Evolutionary conservation across 2,113 vertebrate species (phyloP), one percentile per base, ranked within the genome.

Genomic region (Actenoides lindsayi): DNA sequence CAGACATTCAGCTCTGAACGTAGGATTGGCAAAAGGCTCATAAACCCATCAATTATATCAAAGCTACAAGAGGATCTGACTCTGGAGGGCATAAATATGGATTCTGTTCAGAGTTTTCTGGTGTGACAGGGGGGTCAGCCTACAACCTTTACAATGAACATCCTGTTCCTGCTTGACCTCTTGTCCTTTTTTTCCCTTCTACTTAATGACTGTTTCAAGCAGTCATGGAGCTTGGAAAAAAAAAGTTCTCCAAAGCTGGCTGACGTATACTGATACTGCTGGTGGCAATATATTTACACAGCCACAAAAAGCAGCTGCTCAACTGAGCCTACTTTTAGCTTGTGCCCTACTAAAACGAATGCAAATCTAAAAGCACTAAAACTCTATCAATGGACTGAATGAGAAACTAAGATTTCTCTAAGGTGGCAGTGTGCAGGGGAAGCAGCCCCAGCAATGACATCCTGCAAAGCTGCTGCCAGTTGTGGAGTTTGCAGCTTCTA

Each of bases 61-160:
- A 97, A 96, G 78, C 83, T 84, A 90, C 86, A 93, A 95, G 93
- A 83, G 67, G 70, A 89, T 90, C 91, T 78, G 89, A 97, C 95
- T 95, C 85, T 79, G 78, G 53, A 95, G 93, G 94, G 90, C 87
- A 97, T 96, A 96, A 97, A 96, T 92, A 96, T 83, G 96, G 87
- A 97, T 94, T 97, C 94, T 77, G 85, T 97, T 89, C 83, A 95
- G 90, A 98, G 98, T 98, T 92, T 95, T 97, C 96, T 94, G 96
- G 91, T 98, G 98, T 96, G 98, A 97, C 96, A 94, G 94, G 94
- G 94, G 85, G 95, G 96, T 96, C 97, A 97, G 88, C 67, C 93
- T 94, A 91, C 79, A 90, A 96, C 94, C 92, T 96, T 97, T 91
- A 98, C 97, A 98, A 97, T 95, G 95, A 93, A 67, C 85, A 76